These are phyloP conservation scores for Araneus ventricosus DNA, from an alignment of 1,140 invertebrate species.

Conservation along the genomic window DNA sequence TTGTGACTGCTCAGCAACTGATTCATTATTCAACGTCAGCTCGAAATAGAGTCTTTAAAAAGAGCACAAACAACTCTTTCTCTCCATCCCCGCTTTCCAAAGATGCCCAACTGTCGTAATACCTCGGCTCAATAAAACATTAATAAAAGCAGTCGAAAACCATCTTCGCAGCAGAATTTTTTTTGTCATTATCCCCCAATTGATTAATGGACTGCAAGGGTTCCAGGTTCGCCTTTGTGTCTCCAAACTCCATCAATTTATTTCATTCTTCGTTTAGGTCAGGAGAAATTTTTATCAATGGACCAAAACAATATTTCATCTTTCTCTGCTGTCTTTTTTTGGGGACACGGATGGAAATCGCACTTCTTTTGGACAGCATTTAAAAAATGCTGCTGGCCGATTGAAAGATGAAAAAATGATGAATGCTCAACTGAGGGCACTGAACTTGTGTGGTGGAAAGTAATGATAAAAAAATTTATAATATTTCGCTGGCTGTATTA, in stretches of 20 bases:
- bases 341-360: not conserved
- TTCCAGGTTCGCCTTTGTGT: conserved; percentile 25
- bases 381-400: not conserved
- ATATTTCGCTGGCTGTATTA: not conserved
- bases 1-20: not conserved
- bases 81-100: not conserved
- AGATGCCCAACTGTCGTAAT: conserved; percentile 5
- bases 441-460: not conserved
- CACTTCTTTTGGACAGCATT: not conserved
- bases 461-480: not conserved
- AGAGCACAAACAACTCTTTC: not conserved
- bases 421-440: not conserved
- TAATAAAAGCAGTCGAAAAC: conserved; percentile 45
- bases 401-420: conserved; percentile 4
- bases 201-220: conserved; percentile 26
- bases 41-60: not conserved
- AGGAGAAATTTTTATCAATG: conserved; percentile 50
- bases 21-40: not conserved
- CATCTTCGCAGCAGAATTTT: not conserved
- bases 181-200: conserved; percentile 14
- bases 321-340: not conserved
- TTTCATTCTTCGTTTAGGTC: conserved; percentile 45
- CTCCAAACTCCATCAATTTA: conserved; percentile 43
- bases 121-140: conserved; percentile 16
- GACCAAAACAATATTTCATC: conserved; percentile 58